These are phyloP conservation scores for Rhea americana DNA, from an alignment of 2,113 vertebrate species.

Conservation along the genomic window DNA sequence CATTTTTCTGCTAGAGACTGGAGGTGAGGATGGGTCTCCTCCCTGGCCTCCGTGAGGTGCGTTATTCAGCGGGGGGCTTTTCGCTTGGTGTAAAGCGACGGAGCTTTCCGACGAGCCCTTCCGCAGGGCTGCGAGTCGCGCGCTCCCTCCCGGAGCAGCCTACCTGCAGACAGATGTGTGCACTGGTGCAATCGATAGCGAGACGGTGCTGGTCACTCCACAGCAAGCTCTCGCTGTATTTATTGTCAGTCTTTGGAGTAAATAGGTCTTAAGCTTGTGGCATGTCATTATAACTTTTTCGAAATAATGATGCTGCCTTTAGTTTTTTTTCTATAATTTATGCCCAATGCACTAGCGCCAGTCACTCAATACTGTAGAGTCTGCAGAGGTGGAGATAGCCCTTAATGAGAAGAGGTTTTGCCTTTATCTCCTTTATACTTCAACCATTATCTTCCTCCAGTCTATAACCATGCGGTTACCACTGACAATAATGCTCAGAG, in stretches of 20 bases:
- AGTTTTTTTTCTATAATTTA: constrained; percentile 87
- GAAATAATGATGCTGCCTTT: constrained; percentile 64
- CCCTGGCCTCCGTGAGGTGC: background rate
- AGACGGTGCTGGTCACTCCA: constrained; percentile 38
- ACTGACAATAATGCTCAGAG: constrained; percentile 95
- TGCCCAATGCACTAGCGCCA: constrained; percentile 80
- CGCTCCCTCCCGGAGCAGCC: background rate
- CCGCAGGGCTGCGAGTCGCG: fast-evolving
- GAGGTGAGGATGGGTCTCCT: background rate
- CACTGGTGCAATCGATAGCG: background rate
- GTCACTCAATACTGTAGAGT: constrained; percentile 90
- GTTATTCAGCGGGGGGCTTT: fast-evolving
- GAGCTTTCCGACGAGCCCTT: too few species aligned
- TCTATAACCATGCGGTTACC: constrained; percentile 97
- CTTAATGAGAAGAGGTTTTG: constrained; percentile 98
- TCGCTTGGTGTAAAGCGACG: fast-evolving
- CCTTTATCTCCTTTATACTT: constrained; percentile 96
- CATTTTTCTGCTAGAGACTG: fast-evolving
- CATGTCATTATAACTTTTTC: constrained; percentile 71
- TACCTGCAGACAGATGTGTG: background rate
- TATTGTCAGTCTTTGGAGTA: constrained; percentile 60
- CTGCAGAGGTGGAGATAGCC: constrained; percentile 97
- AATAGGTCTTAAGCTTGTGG: constrained; percentile 71
- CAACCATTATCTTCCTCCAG: constrained; percentile 96
- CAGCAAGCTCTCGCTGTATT: constrained; percentile 33